Percentiles rank a stretch among this genome's conserved stretches.
phyloP scores from a whole-genome alignment of 2,113 vertebrate genomes.

The Psettodes erumei region DNA sequence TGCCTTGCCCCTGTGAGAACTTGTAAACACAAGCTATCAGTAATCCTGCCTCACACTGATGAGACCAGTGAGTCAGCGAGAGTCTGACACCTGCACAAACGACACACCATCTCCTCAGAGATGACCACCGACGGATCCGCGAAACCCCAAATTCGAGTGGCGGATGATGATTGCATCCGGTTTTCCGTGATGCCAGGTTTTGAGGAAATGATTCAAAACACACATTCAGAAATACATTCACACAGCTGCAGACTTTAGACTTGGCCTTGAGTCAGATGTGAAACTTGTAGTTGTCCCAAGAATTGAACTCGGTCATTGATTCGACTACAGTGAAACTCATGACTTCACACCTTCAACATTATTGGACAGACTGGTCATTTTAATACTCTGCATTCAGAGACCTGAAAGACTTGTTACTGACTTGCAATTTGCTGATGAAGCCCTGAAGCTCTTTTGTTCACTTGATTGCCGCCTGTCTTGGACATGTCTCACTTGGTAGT shows the following conservation, averaged over 20 bases:
- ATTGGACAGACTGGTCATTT: not conserved
- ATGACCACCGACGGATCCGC: not conserved
- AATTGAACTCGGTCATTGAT: not conserved
- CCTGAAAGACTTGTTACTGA: not conserved
- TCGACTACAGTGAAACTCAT: not conserved
- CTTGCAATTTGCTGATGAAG: not conserved
- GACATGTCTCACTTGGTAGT: not conserved
- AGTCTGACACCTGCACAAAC: constrained; percentile 33
- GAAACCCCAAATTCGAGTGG: constrained; percentile 5
- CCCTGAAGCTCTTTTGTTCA: not conserved
- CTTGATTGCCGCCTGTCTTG: not conserved
- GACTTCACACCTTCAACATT: no score
- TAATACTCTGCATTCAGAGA: not conserved
- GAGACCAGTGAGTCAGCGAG: constrained; percentile 24
- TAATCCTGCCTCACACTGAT: constrained; percentile 45
- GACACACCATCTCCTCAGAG: constrained; percentile 11
- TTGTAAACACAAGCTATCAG: constrained; percentile 52
- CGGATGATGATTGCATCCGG: constrained; percentile 14
- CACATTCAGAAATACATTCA: constrained; percentile 1
- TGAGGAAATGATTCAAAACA: constrained; percentile 7
- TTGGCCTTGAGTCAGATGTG: no score
- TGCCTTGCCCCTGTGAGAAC: constrained; percentile 35
- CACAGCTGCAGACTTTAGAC: not conserved
- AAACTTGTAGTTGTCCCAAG: no score
- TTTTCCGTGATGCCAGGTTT: not conserved